These are phyloP conservation scores for Spea hammondii DNA, from an alignment of 2,797 vertebrate genomes.

Conservation along the genomic window DNA sequence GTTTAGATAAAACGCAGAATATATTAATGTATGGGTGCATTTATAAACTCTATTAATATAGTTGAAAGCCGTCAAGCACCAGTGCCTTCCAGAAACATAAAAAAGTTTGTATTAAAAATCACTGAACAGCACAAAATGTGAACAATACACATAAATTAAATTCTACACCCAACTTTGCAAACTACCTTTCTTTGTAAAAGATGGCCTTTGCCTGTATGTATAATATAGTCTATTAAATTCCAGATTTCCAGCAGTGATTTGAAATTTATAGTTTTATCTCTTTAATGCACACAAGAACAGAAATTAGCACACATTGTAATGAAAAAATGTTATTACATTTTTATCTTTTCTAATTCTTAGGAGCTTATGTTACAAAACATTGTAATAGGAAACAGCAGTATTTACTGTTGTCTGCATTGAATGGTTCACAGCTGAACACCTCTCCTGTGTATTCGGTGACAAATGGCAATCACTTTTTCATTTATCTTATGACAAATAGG, in stretches of 20 bases:
- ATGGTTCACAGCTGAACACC: slow-evolving; percentile 73
- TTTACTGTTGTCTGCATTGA: slow-evolving; percentile 69
- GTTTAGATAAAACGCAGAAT: slow-evolving; percentile 70
- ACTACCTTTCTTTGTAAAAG: slow-evolving; percentile 65
- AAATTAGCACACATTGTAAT: slow-evolving; percentile 54
- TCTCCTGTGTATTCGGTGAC: slow-evolving; percentile 77
- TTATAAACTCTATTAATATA: slow-evolving; percentile 78
- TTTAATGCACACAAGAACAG: slow-evolving; percentile 58
- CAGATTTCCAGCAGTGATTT: slow-evolving; percentile 55
- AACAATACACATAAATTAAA: slow-evolving; percentile 81
- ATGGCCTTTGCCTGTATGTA: slow-evolving; percentile 59
- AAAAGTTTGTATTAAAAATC: slow-evolving; percentile 84
- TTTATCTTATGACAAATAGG: slow-evolving; percentile 86
- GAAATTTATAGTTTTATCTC: slow-evolving; percentile 50
- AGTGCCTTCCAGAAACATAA: slow-evolving; percentile 75
- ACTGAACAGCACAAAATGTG: slow-evolving; percentile 76
- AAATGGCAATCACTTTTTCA: slow-evolving; percentile 83
- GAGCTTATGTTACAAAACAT: slow-evolving; percentile 61
- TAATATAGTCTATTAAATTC: slow-evolving; percentile 60
- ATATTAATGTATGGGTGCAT: slow-evolving; percentile 72
- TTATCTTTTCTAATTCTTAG: slow-evolving; percentile 55
- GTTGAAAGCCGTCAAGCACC: slow-evolving; percentile 73
- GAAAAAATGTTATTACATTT: slow-evolving; percentile 52
- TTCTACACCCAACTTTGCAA: slow-evolving; percentile 70
- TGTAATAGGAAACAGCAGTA: slow-evolving; percentile 65